phyloP scores from a whole-genome alignment of 2,888 invertebrate genomes.

The Neoaliturus tenellus region DNA sequence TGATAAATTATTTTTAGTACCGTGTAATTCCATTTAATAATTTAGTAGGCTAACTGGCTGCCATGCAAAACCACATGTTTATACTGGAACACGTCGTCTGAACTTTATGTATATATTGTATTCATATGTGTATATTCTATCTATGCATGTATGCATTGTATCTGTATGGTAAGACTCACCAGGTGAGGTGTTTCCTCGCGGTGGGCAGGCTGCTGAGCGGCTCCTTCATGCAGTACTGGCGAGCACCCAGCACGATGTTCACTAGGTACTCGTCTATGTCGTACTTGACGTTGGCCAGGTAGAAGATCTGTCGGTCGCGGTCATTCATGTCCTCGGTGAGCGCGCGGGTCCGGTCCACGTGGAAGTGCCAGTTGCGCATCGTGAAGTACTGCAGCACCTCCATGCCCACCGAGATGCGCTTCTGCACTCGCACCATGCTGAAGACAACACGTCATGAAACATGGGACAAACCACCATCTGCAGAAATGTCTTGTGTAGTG shows the following conservation, averaged over 20 bases:
- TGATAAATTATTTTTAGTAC: no score
- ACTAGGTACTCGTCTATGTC: constrained; percentile 77
- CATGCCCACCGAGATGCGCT: constrained; percentile 78
- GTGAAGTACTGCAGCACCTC: constrained; percentile 87
- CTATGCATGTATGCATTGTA: no score
- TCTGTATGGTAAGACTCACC: no score
- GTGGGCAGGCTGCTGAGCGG: constrained; percentile 84
- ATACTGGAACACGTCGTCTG: no score
- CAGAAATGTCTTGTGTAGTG: no score
- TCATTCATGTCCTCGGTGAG: constrained; percentile 75
- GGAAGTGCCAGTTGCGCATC: constrained; percentile 87
- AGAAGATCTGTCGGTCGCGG: constrained; percentile 78
- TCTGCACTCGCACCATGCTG: constrained; percentile 81
- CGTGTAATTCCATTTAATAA: no score
- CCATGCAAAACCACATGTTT: no score
- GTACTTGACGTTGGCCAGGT: constrained; percentile 66
- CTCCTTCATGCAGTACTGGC: constrained; percentile 90
- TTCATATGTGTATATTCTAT: no score
- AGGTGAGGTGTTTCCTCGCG: constrained; percentile 79
- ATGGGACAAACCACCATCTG: no score
- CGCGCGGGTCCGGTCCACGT: constrained; percentile 77
- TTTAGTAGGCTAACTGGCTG: no score
- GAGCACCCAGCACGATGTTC: constrained; percentile 87
- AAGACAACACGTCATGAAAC: background rate
- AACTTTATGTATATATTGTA: no score